These are phyloP conservation scores for Phaedon cochleariae DNA, from an alignment of 2,888 invertebrate species.

Conservation along the genomic window DNA sequence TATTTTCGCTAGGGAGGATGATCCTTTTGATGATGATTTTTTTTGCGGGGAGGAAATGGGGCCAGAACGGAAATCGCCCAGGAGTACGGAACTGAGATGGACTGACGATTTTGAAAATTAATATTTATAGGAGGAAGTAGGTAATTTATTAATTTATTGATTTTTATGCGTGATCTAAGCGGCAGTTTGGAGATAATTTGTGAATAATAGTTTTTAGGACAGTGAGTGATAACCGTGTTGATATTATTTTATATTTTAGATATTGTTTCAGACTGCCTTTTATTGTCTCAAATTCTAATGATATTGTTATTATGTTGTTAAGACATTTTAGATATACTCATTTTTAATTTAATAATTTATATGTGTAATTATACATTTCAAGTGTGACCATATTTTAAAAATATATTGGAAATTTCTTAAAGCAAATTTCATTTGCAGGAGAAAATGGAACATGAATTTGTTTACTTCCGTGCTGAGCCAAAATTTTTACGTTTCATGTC, in stretches of 20 bases:
- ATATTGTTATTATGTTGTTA: conserved; percentile 40
- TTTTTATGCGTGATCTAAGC: conserved; percentile 21
- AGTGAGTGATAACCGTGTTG: conserved; percentile 38
- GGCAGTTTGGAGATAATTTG: conserved; percentile 22
- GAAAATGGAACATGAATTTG: too few species aligned
- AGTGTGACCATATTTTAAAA: conserved; percentile 39
- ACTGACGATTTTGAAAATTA: conserved; percentile 62
- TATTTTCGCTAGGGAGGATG: conserved; percentile 85
- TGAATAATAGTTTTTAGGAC: conserved; percentile 22
- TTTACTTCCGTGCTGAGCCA: too few species aligned
- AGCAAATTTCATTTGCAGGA: conserved; percentile 31
- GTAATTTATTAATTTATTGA: conserved; percentile 21
- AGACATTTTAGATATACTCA: conserved; percentile 32
- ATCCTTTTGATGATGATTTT: conserved; percentile 91
- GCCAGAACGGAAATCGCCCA: conserved; percentile 40
- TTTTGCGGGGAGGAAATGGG: conserved; percentile 67
- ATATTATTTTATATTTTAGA: conserved; percentile 42
- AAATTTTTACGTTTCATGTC: too few species aligned
- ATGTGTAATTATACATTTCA: conserved; percentile 29
- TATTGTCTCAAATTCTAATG: conserved; percentile 38
- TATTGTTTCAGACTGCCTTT: conserved; percentile 38
- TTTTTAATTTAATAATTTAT: conserved; percentile 37
- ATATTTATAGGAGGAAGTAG: conserved; percentile 15
- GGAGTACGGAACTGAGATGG: conserved; percentile 60
- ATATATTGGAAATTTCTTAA: conserved; percentile 45